Evolutionary conservation across 2,888 invertebrate genomes (phyloP).

Genomic region (Megastigmus dorsalis): DNA sequence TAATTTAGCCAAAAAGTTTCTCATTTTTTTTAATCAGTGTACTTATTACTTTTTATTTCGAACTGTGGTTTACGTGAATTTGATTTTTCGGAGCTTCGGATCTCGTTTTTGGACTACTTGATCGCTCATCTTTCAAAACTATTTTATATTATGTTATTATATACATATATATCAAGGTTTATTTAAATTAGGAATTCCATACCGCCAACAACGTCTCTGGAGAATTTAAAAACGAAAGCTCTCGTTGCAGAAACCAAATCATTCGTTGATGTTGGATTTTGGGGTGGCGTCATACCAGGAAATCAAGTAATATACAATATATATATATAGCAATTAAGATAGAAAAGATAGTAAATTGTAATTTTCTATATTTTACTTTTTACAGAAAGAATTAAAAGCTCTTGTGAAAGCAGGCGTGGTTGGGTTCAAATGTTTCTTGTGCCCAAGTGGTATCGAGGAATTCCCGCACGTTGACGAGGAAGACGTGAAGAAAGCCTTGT

Average conservation of each 20-base stretch:
- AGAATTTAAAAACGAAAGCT: slow-evolving; percentile 79
- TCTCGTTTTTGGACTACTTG: too few relatives aligned
- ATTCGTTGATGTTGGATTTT: slow-evolving; percentile 84
- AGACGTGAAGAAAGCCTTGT: slow-evolving; percentile 78
- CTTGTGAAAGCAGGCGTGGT: slow-evolving; percentile 81
- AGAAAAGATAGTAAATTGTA: not conserved
- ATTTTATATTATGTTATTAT: too few relatives aligned
- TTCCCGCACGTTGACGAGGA: slow-evolving; percentile 79
- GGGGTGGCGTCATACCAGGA: slow-evolving; percentile 86
- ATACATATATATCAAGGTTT: too few relatives aligned
- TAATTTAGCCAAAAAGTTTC: too few relatives aligned
- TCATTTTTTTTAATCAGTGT: too few relatives aligned
- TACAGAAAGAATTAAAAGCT: slow-evolving; percentile 77
- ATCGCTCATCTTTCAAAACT: too few relatives aligned
- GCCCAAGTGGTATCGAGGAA: slow-evolving; percentile 82
- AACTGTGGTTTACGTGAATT: too few relatives aligned
- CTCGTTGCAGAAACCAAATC: slow-evolving; percentile 77
- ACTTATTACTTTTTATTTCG: too few relatives aligned
- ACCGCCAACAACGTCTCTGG: slow-evolving; percentile 82
- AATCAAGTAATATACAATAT: slow-evolving; percentile 76
- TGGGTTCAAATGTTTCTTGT: slow-evolving; percentile 85
- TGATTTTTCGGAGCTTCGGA: too few relatives aligned
- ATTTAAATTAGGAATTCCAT: slow-evolving; percentile 79
- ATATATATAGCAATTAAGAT: not conserved
- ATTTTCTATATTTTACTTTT: slow-evolving; percentile 22